These are phyloP conservation scores for Mythimna ferrago DNA, from an alignment of 2,888 invertebrate species.

Conservation along the genomic window DNA sequence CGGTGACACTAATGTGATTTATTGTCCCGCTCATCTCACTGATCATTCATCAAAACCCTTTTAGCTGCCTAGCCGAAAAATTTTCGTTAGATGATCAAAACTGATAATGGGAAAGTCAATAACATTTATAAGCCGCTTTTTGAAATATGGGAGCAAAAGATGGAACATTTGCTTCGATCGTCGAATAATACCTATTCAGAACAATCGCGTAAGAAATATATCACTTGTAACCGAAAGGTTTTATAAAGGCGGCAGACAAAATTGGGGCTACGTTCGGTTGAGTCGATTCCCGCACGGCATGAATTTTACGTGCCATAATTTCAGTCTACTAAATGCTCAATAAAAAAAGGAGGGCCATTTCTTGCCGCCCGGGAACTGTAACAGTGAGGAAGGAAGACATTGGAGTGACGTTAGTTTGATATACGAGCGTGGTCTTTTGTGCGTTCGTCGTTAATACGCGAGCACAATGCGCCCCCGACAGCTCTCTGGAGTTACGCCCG, in stretches of 20 bases:
- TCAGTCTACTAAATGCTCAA: conserved; percentile 84
- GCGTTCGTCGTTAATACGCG: conserved; percentile 87
- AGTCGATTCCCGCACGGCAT: conserved; percentile 67
- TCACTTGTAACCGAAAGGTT: conserved; percentile 53
- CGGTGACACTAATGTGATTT: conserved; percentile 67
- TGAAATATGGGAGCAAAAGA: conserved; percentile 44
- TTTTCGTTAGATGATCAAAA: conserved; percentile 29
- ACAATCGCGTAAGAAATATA: conserved; percentile 54
- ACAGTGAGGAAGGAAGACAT: conserved; percentile 89
- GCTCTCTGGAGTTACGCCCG: conserved; percentile 82
- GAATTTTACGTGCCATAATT: conserved; percentile 85
- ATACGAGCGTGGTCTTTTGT: conserved; percentile 88
- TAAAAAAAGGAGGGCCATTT: conserved; percentile 85
- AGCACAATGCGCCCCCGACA: conserved; percentile 85
- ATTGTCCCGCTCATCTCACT: conserved; percentile 48
- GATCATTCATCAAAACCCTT: conserved; percentile 58
- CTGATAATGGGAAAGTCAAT: conserved; percentile 49
- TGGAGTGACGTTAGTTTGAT: conserved; percentile 90
- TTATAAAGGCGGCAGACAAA: conserved; percentile 58
- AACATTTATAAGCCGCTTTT: conserved; percentile 47
- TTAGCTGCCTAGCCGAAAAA: conserved; percentile 37
- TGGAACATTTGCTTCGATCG: conserved; percentile 34
- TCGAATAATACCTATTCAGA: conserved; percentile 51
- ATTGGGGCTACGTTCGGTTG: conserved; percentile 63
- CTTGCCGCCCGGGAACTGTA: conserved; percentile 82